Evolutionary conservation across 2,797 vertebrate genomes (phyloP).

Genomic region (Hephaestus fuliginosus): DNA sequence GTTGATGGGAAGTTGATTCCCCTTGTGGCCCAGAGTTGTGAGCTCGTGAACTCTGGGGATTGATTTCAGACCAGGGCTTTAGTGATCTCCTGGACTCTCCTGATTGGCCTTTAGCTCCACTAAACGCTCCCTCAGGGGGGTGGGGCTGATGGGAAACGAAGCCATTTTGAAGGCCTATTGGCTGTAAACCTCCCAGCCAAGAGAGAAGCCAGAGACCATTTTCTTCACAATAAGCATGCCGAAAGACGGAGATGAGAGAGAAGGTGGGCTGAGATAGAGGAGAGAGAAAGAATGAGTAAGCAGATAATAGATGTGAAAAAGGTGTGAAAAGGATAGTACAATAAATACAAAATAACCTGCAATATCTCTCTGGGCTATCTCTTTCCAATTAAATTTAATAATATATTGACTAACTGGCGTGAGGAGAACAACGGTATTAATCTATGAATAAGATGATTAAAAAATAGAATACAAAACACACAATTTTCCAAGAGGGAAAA

Average conservation of each 20-base stretch:
- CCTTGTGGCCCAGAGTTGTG: slow-evolving; percentile 36
- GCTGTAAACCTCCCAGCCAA: slow-evolving; percentile 34
- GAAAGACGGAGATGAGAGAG: neutral
- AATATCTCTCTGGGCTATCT: neutral
- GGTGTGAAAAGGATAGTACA: neutral
- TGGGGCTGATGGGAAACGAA: slow-evolving; percentile 59
- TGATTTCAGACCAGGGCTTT: slow-evolving; percentile 63
- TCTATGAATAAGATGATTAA: neutral
- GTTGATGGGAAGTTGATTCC: slow-evolving; percentile 41
- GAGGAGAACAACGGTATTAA: neutral
- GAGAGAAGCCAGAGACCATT: slow-evolving; percentile 35
- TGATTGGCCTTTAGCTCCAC: slow-evolving; percentile 68
- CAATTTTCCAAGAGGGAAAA: neutral
- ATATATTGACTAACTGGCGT: neutral
- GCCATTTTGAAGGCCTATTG: slow-evolving; percentile 54
- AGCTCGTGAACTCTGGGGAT: slow-evolving; percentile 60
- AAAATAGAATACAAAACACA: neutral
- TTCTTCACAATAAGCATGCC: slow-evolving; percentile 28
- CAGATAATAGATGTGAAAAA: neutral
- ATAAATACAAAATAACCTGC: neutral
- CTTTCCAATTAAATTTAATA: slow-evolving; percentile 1
- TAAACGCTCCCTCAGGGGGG: slow-evolving; percentile 52
- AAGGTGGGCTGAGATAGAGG: neutral
- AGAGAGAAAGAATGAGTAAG: neutral
- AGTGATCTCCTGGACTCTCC: slow-evolving; percentile 53